Percentiles rank a stretch among this genome's conserved stretches.
Conservation (phyloP, 2,888 invertebrate genomes). For the Drosophila eohydei region DNA sequence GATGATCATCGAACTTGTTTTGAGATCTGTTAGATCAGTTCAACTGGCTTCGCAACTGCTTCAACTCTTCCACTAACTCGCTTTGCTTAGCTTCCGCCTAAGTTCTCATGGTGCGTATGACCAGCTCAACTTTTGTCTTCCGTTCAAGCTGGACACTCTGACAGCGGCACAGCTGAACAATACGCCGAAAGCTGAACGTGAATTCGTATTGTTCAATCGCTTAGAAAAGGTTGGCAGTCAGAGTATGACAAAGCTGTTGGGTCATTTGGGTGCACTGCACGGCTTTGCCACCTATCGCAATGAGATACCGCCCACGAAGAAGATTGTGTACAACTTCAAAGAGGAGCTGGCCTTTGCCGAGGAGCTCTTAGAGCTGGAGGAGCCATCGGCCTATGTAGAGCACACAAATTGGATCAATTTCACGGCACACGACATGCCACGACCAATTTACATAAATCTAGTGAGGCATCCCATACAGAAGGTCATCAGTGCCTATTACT, state of each 20-base stretch:
- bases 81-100: background rate
- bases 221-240: conserved; percentile 96
- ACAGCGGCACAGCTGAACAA: conserved; percentile 72
- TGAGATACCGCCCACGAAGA: conserved; percentile 90
- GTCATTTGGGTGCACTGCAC: conserved; percentile 86
- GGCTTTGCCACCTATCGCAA: conserved; percentile 87
- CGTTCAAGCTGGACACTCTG: conserved; percentile 66
- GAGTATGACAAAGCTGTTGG: conserved; percentile 92
- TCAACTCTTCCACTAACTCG: conserved; percentile 45
- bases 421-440: conserved; percentile 90
- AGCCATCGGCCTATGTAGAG: conserved; percentile 92
- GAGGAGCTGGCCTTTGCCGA: conserved; percentile 90
- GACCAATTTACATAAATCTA: conserved; percentile 94
- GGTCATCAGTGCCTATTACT: conserved; percentile 95
- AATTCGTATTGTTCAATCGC: conserved; percentile 93
- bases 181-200: conserved; percentile 84
- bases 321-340: background rate
- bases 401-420: conserved; percentile 96
- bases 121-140: conserved; percentile 12
- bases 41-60: background rate
- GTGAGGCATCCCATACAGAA: conserved; percentile 95
- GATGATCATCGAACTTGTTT: background rate
- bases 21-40: background rate
- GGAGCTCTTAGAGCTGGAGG: conserved; percentile 87
- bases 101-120: conserved; percentile 8